phyloP scores from a whole-genome alignment of 1,140 invertebrate species.

The Ganaspis sp. region DNA sequence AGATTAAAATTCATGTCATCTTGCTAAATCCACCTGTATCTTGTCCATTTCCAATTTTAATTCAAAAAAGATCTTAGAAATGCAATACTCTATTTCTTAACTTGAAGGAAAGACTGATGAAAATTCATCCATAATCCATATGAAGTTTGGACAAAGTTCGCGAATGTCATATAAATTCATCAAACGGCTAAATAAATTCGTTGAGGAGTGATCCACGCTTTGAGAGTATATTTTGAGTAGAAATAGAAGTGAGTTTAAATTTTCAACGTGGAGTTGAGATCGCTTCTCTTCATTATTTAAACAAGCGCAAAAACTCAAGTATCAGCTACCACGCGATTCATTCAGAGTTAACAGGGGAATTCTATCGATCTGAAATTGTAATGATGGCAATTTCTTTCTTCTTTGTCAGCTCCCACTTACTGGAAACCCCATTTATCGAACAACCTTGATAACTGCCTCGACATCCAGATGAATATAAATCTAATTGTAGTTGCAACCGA shows the following conservation, averaged over 20 bases:
- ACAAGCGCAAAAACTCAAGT: background rate
- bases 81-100: no score
- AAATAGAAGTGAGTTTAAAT: background rate
- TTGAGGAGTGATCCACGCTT: constrained; percentile 7
- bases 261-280: background rate
- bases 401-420: constrained; percentile 26
- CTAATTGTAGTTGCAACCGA: constrained; percentile 10
- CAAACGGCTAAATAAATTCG: no score
- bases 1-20: no score
- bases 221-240: no score
- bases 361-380: constrained; percentile 52
- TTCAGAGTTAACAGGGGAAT: constrained; percentile 5
- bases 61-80: no score
- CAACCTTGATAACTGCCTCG: constrained; percentile 45
- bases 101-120: no score
- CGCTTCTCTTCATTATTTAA: constrained; percentile 27
- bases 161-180: no score
- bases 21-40: no score
- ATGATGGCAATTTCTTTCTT: constrained; percentile 35
- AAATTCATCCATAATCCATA: no score
- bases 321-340: constrained; percentile 12
- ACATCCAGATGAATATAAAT: constrained; percentile 49
- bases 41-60: no score
- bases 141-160: no score
- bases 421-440: constrained; percentile 46